Conservation (phyloP, 1,140 invertebrate species). For the Armadillidium nasatum region DNA sequence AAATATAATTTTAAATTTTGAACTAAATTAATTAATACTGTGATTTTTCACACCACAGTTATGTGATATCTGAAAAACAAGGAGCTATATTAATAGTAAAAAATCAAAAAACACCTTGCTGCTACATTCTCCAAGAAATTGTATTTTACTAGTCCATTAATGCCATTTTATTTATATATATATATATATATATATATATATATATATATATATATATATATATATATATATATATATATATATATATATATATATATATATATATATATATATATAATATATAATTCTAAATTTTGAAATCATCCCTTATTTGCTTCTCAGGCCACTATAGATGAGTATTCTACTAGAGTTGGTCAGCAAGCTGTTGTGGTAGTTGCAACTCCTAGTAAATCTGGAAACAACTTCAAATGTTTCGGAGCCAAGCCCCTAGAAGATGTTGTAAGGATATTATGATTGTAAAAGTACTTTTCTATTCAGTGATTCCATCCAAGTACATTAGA, state of each 20-base stretch:
- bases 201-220: constrained; percentile 22
- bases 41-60: too few relatives aligned
- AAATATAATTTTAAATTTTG: too few relatives aligned
- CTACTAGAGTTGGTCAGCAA: constrained; percentile 93
- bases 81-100: too few relatives aligned
- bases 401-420: constrained; percentile 87
- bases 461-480: too few relatives aligned
- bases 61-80: too few relatives aligned
- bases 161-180: background rate
- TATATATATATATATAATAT: constrained; percentile 23
- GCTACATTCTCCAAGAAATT: too few relatives aligned
- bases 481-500: too few relatives aligned
- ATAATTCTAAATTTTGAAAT: background rate
- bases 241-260: constrained; percentile 30
- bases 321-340: constrained; percentile 96
- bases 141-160: too few relatives aligned
- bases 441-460: constrained; percentile 42
- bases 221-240: background rate
- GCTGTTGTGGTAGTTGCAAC: constrained; percentile 92
- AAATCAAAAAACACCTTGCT: too few relatives aligned
- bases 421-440: constrained; percentile 94
- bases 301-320: constrained; percentile 48
- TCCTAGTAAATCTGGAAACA: constrained; percentile 91
- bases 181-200: constrained; percentile 36
- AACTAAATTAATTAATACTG: too few relatives aligned